Evolutionary conservation across 2,797 vertebrate species (phyloP), one percentile per base, ranked within the genome.

Genomic region (Sparidentex hasta): DNA sequence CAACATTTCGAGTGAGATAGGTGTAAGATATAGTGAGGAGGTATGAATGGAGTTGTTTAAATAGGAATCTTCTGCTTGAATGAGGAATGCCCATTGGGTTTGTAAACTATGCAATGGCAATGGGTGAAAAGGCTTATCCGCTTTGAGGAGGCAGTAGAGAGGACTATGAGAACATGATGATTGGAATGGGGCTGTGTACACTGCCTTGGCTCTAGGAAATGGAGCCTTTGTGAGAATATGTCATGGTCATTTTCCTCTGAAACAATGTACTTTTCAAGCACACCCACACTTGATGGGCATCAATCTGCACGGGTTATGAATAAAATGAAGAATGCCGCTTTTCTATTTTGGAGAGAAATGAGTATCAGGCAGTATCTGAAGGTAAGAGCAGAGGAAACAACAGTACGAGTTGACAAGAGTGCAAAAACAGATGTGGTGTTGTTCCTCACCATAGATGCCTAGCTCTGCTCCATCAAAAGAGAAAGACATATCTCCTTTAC

Each of bases 201-300:
- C 91, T 92, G 55, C 86, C 48, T 82, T 55, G 83, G 84, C 84
- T 80, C 78, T 87, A 69, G 92, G 87, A 89, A 92, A 94, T 91
- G 54, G 85, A 93, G 86, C 80, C 94, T 66, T 91, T 94, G 95
- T 93, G 69, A 91, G 85, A 12, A 78, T 74, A 75, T 80, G 93
- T 83, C 90, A 90, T 76, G 95, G 94, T 95, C 95, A 95, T 93
- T 48, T 93, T 74, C 80, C 74, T 59, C 29, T 74, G 95, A 94
- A 95, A 94, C 92, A 94, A 94, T 95, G 94, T 58, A 85, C 85
- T 90, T 84, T 90, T 93, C 90, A 93, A 94, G 92, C 88, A 85
- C 86, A 91, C 90, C 93, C 95, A 94, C 92, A 92, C 83, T 87
- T 80, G 79, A 47, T 33, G 79, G 77, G 76, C 76, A 90, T 91